Evolutionary conservation across 2,113 vertebrate species (phyloP).

Genomic region (Herpetotheres cachinnans): DNA sequence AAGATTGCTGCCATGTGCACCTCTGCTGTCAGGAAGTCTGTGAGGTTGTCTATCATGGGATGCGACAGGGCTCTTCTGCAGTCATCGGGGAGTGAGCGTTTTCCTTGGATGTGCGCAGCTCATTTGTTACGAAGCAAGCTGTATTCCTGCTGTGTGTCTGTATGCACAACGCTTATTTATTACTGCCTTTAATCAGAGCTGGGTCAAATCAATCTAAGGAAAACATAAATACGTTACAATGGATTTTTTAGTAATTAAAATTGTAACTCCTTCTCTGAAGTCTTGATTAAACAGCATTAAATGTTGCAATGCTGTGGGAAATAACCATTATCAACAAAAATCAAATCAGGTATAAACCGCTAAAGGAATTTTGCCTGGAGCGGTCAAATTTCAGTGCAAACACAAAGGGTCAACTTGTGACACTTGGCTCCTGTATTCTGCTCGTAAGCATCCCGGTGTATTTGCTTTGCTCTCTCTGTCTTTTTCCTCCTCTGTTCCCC

Average conservation of each 20-base stretch:
- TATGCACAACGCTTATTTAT: background rate
- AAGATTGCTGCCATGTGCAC: rapidly evolving
- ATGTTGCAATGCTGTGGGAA: background rate
- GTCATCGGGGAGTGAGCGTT: rapidly evolving
- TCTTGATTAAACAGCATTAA: background rate
- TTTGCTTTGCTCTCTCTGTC: constrained; percentile 55
- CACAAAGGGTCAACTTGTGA: constrained; percentile 46
- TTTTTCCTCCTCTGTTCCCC: constrained; percentile 60
- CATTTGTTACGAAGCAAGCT: background rate
- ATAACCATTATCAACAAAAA: background rate
- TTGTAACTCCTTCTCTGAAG: constrained; percentile 7
- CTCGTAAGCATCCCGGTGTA: constrained; percentile 39
- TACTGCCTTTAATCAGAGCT: background rate
- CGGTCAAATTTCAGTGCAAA: constrained; percentile 23
- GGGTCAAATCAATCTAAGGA: background rate
- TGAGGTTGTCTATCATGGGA: background rate
- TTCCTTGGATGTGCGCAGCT: background rate
- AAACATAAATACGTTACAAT: background rate
- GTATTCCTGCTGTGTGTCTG: background rate
- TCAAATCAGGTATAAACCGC: background rate
- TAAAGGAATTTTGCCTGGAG: background rate
- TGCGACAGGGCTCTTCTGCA: background rate
- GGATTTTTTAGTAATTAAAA: constrained; percentile 3
- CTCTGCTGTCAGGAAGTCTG: background rate
- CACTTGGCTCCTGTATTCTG: constrained; percentile 38